Conservation (phyloP, 2,888 invertebrate genomes). For the Drosophila falleni region DNA sequence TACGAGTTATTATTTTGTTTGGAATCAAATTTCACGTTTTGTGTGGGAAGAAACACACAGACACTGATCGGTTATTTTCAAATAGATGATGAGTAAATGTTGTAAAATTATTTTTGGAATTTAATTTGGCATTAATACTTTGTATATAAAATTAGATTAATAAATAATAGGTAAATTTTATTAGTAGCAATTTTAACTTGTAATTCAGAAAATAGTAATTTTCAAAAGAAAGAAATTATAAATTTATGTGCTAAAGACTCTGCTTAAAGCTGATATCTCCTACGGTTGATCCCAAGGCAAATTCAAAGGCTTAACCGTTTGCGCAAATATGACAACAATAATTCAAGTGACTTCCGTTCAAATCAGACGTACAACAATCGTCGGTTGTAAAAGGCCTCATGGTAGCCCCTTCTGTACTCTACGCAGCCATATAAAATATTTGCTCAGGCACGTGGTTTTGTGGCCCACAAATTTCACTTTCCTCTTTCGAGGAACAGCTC, state of each 20-base stretch:
- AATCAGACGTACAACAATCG: slow-evolving; percentile 62
- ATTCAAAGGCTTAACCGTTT: slow-evolving; percentile 45
- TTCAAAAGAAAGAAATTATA: background rate
- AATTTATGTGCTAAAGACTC: background rate
- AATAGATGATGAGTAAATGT: background rate
- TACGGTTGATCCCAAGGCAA: background rate
- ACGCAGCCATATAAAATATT: slow-evolving; percentile 67
- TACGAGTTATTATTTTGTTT: slow-evolving; percentile 8
- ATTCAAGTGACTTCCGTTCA: slow-evolving; percentile 65
- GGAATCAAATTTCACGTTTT: background rate
- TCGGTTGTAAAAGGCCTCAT: slow-evolving; percentile 1
- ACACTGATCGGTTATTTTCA: background rate
- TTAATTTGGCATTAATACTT: too few relatives aligned
- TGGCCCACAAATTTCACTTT: slow-evolving; percentile 73
- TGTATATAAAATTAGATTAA: background rate
- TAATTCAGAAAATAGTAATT: background rate
- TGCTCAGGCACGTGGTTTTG: slow-evolving; percentile 43
- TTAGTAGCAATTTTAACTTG: too few relatives aligned
- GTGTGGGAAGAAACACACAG: background rate
- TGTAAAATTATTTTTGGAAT: background rate
- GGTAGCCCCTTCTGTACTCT: slow-evolving; percentile 7
- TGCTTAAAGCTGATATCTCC: background rate
- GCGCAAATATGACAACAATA: slow-evolving; percentile 59
- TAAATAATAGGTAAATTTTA: too few relatives aligned
- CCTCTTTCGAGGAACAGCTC: slow-evolving; percentile 13